Evolutionary conservation across 2,113 vertebrate species (phyloP).

Genomic region (Chaetodon auriga): DNA sequence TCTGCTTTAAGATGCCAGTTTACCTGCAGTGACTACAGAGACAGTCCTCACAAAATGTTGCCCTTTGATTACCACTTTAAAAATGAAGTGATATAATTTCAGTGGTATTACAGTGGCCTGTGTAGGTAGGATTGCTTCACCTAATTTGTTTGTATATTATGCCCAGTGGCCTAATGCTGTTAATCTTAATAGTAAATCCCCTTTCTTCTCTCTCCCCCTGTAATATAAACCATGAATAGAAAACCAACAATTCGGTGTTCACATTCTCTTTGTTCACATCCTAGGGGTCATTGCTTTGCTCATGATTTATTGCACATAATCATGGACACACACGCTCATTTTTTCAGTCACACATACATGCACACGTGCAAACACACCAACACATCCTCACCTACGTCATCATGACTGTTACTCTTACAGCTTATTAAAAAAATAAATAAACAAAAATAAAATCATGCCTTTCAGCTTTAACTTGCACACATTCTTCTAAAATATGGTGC

Average conservation of each 20-base stretch:
- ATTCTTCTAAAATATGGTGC: constrained; percentile 53
- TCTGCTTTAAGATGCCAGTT: constrained; percentile 29
- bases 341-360: constrained; percentile 31
- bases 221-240: constrained; percentile 42
- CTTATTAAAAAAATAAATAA: constrained; percentile 9
- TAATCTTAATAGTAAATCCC: constrained; percentile 35
- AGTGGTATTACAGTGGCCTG: constrained; percentile 59
- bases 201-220: constrained; percentile 15
- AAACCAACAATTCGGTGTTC: constrained; percentile 59
- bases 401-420: not conserved
- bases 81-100: constrained; percentile 57
- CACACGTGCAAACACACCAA: constrained; percentile 36
- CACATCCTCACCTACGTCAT: not conserved
- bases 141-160: constrained; percentile 30
- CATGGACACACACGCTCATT: constrained; percentile 22
- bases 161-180: constrained; percentile 12
- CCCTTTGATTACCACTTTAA: constrained; percentile 73
- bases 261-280: constrained; percentile 77
- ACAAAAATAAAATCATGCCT: constrained; percentile 59
- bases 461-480: constrained; percentile 31
- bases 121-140: constrained; percentile 60
- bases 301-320: constrained; percentile 74
- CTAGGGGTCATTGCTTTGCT: constrained; percentile 74
- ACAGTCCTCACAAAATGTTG: constrained; percentile 72
- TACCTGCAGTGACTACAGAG: constrained; percentile 60